Base-by-base conservation (phyloP, 2,888 invertebrate genomes). In the Aquatica leii region DNA sequence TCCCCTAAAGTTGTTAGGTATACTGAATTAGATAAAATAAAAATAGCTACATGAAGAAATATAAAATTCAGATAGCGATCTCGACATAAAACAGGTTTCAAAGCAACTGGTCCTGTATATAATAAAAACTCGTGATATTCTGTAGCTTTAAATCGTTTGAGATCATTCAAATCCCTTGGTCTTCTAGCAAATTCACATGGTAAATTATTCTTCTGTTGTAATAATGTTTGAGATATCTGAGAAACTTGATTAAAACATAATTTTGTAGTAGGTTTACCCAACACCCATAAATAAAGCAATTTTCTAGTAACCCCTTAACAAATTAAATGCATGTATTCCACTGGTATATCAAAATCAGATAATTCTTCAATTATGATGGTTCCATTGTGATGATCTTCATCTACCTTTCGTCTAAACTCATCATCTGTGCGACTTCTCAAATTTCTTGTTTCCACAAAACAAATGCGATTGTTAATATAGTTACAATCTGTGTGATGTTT, bases 141-240 rank as follows among this genome's bases (percentile, higher is more conserved):
- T 1, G 68, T 68, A 20, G 66, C 69, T 57, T 69, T 69, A 64
- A 64, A 66, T n/a, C 65, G 46, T 17, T 64, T 51, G 43, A 68
- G 41, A 35, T 69, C 68, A 35, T 34, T 40, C 6, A 67, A 20
- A 17, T 56, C 24, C 34, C 65, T 51, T 24, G 63, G 56, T 55
- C 65, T 67, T 57, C 66, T 55, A 48, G 52, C 61, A 37, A 69
- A 66, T 48, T 68, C 62, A 11, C 15, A 17, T 8, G 63, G 67
- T 31, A 65, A 55, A 51, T 34, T 43, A 9, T 48, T 34, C 46
- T 31, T 54, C 52, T 40, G 43, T 41, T 9, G 11, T 9, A 46
- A 11, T 35, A 56, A 48, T 1, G 2, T 8, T n/a, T 56, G 4
- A n/a, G 56, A 56, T 35, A 56, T 2, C 11, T 41, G 12, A 18